Conservation (phyloP, 1,140 invertebrate species). For the Orussus abietinus region DNA sequence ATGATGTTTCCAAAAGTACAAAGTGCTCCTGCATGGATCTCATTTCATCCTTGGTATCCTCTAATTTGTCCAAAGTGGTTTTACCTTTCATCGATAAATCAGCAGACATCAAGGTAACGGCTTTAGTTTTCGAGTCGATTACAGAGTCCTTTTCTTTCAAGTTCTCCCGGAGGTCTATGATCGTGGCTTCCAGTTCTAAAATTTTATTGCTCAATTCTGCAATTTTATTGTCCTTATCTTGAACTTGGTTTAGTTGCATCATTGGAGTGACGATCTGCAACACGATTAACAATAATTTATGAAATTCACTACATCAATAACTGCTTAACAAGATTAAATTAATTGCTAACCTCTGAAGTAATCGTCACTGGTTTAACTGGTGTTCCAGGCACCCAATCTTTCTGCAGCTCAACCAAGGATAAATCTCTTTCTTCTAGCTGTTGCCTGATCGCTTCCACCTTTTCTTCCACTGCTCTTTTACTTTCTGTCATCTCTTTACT, state of each 20-base stretch:
- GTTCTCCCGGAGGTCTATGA: slow-evolving; percentile 72
- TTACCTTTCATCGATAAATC: slow-evolving; percentile 70
- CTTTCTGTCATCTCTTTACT: slow-evolving; percentile 46
- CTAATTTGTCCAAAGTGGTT: slow-evolving; percentile 65
- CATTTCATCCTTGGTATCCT: slow-evolving; percentile 77
- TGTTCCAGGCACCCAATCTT: slow-evolving; percentile 20
- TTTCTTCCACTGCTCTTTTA: slow-evolving; percentile 47
- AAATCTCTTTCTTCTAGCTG: slow-evolving; percentile 46
- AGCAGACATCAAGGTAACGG: slow-evolving; percentile 73
- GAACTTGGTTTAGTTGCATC: slow-evolving; percentile 29
- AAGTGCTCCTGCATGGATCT: slow-evolving; percentile 76
- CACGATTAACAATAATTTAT: slow-evolving; percentile 8
- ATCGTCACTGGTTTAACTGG: slow-evolving; percentile 32
- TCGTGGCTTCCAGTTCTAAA: slow-evolving; percentile 61
- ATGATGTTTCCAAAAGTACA: slow-evolving; percentile 64
- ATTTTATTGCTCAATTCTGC: slow-evolving; percentile 55
- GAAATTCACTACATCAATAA: neutral
- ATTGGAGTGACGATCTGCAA: slow-evolving; percentile 29
- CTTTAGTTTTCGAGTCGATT: slow-evolving; percentile 78
- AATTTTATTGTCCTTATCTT: slow-evolving; percentile 53
- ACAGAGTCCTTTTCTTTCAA: slow-evolving; percentile 82
- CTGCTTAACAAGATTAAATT: slow-evolving; percentile 6
- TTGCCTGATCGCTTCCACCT: slow-evolving; percentile 47
- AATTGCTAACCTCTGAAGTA: slow-evolving; percentile 29
- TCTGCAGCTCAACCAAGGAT: slow-evolving; percentile 19